A percentile compares a stretch with the other conserved stretches of the same genome.
Evolutionary conservation across 1,140 invertebrate genomes (phyloP).

Genomic region (Lepidurus apus): DNA sequence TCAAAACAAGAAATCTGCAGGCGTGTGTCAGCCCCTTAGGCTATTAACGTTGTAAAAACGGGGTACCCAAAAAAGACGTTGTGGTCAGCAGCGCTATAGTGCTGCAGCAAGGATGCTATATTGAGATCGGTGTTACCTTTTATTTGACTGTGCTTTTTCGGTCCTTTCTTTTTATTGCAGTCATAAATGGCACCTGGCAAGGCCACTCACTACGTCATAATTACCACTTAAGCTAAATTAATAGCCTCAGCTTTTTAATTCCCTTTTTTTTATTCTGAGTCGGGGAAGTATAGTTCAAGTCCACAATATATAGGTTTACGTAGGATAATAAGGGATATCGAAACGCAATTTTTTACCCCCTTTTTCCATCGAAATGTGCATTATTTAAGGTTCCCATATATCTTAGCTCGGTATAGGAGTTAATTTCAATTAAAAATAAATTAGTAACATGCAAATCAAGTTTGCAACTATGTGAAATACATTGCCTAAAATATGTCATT

Average conservation of each 20-base stretch:
- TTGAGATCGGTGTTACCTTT: neutral
- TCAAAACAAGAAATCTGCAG: neutral
- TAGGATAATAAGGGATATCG: too few species aligned
- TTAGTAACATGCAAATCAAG: too few species aligned
- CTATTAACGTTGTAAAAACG: conserved; percentile 1
- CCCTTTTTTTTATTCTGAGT: neutral
- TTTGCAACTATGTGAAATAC: too few species aligned
- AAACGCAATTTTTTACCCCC: neutral
- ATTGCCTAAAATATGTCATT: too few species aligned
- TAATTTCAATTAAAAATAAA: too few species aligned
- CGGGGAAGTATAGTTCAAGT: too few species aligned
- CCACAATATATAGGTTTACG: too few species aligned
- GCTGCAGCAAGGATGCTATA: conserved; percentile 9
- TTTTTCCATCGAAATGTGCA: neutral
- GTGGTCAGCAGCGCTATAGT: neutral
- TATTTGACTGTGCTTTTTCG: neutral
- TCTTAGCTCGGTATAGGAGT: too few species aligned
- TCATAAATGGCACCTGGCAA: neutral
- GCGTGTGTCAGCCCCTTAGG: conserved; percentile 6
- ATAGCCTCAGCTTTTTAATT: neutral
- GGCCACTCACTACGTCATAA: neutral
- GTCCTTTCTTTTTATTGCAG: neutral
- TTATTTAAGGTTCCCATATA: too few species aligned
- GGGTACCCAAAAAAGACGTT: neutral
- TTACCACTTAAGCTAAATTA: neutral